phyloP scores from a whole-genome alignment of 2,797 vertebrate genomes.

The Pyrocephalus nanus region DNA sequence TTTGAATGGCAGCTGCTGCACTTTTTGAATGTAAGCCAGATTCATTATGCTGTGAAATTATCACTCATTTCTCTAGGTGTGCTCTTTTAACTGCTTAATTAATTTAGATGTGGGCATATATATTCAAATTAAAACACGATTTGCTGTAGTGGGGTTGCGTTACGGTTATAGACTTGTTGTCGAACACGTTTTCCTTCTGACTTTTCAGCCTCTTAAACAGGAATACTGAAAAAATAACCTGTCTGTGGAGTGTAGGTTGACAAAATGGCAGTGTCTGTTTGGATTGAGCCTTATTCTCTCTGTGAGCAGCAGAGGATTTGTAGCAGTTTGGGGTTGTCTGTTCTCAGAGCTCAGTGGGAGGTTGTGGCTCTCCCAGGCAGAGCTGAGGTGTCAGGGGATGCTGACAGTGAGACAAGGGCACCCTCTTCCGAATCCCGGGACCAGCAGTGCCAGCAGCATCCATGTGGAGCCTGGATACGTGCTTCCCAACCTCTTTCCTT shows the following conservation, averaged over 20 bases:
- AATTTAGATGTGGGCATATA: constrained; percentile 43
- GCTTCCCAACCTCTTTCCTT: background rate
- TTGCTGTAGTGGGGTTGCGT: background rate
- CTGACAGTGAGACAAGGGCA: background rate
- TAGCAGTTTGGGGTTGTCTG: background rate
- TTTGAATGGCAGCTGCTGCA: constrained; percentile 56
- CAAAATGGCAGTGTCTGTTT: background rate
- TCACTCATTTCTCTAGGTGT: constrained; percentile 60
- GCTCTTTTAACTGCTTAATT: constrained; percentile 65
- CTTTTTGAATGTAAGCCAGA: constrained; percentile 43
- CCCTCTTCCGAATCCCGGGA: background rate
- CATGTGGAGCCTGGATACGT: background rate
- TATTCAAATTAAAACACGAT: constrained; percentile 37
- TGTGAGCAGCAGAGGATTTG: background rate
- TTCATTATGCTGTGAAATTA: constrained; percentile 62
- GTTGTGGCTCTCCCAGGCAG: background rate
- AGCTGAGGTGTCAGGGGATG: background rate
- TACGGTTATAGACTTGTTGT: background rate
- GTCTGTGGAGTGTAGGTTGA: background rate
- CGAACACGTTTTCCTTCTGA: background rate
- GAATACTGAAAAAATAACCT: background rate
- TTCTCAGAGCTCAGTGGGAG: background rate
- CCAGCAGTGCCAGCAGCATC: background rate
- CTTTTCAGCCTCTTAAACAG: background rate
- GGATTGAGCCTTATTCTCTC: background rate